Evolutionary conservation across 2,888 invertebrate genomes (phyloP).

Genomic region (Notodonta ziczac): DNA sequence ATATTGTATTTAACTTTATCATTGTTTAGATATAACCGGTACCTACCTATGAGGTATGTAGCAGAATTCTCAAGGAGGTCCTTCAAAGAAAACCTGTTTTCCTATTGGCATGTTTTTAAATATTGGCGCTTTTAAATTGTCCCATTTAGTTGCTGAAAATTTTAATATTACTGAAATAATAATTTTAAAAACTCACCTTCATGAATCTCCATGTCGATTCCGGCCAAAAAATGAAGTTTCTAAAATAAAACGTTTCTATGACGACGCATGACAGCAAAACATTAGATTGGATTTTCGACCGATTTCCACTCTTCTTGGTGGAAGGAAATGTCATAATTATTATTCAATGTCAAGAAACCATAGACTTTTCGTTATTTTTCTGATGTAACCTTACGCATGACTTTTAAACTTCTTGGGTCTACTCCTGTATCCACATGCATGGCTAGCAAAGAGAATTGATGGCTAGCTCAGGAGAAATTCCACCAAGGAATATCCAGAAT

Average conservation of each 20-base stretch:
- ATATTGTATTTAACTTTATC: too few relatives aligned
- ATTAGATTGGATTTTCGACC: not conserved
- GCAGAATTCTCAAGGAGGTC: conserved; percentile 26
- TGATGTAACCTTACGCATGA: too few relatives aligned
- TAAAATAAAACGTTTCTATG: conserved; percentile 81
- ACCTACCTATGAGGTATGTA: conserved; percentile 1
- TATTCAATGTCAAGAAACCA: not conserved
- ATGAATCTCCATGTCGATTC: conserved; percentile 77
- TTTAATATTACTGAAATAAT: conserved; percentile 26
- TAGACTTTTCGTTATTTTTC: too few relatives aligned
- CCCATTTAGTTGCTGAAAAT: conserved; percentile 9
- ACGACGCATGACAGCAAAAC: conserved; percentile 82
- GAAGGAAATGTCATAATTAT: too few relatives aligned
- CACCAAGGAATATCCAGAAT: too few relatives aligned
- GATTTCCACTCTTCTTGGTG: not conserved
- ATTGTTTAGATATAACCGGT: too few relatives aligned
- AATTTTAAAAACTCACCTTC: conserved; percentile 67
- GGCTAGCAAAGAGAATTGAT: too few relatives aligned
- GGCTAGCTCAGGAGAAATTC: too few relatives aligned
- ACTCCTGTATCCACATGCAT: too few relatives aligned
- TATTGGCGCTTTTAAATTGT: conserved; percentile 22
- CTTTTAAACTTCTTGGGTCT: too few relatives aligned
- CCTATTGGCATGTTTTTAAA: conserved; percentile 26
- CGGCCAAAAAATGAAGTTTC: conserved; percentile 74
- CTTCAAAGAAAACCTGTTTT: conserved; percentile 45